Evolutionary conservation across 30 jellyfish, hydroid and myxozoan genomes (phyloP).

Genomic region (Pelagia noctiluca): DNA sequence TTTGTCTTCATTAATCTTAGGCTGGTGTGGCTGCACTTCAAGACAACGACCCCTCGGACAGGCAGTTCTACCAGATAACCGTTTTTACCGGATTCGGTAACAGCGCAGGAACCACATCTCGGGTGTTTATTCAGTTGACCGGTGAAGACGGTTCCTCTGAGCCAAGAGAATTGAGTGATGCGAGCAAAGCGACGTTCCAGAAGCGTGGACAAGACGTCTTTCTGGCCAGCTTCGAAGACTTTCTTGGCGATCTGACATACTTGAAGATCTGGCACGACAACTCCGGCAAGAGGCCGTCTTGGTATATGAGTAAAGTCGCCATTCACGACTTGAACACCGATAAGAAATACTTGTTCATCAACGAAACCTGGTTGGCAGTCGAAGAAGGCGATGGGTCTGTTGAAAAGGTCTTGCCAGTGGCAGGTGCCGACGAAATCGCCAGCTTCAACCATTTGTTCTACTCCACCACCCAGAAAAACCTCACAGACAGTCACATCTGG

Average conservation of each 20-base stretch:
- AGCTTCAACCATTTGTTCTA: slow-evolving; percentile 87
- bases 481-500: slow-evolving; percentile 93
- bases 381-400: slow-evolving; percentile 94
- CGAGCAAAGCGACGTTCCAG: slow-evolving; percentile 66
- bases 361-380: slow-evolving; percentile 87
- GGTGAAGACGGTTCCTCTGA: slow-evolving; percentile 96
- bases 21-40: slow-evolving; percentile 94
- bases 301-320: slow-evolving; percentile 91
- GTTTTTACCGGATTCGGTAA: slow-evolving; percentile 91
- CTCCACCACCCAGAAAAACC: slow-evolving; percentile 90
- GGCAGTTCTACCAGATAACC: slow-evolving; percentile 91
- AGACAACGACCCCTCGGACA: slow-evolving; percentile 86
- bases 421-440: slow-evolving; percentile 94
- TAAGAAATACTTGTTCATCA: slow-evolving; percentile 81
- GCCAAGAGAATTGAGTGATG: slow-evolving; percentile 76
- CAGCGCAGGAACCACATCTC: slow-evolving; percentile 90
- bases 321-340: slow-evolving; percentile 81
- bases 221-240: slow-evolving; percentile 85
- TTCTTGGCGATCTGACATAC: slow-evolving; percentile 82
- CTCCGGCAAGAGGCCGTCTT: slow-evolving; percentile 93
- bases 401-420: slow-evolving; percentile 84
- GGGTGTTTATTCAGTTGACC: slow-evolving; percentile 81
- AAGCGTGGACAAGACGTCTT: slow-evolving; percentile 90
- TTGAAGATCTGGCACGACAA: slow-evolving; percentile 92
- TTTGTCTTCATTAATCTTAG: slow-evolving; percentile 11